A percentile compares a stretch with the other conserved stretches of the same genome.
Conservation (phyloP, 2,797 vertebrate species). For the Eulemur rubriventer region DNA sequence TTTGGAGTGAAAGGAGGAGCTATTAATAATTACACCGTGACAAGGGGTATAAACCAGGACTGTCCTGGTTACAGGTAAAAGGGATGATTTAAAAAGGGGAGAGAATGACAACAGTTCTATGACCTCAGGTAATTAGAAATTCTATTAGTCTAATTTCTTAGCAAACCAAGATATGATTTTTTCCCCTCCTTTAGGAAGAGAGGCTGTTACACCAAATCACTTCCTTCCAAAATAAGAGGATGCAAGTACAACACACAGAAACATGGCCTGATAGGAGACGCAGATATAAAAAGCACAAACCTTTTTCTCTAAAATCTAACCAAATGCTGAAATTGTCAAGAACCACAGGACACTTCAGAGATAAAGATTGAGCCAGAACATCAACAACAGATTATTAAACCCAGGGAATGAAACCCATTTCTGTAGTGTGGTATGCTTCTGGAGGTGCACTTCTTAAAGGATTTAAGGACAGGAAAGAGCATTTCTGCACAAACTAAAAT, state of each 20-base stretch:
- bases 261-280: not conserved
- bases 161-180: not conserved
- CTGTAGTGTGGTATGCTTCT: fast-evolving
- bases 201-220: not conserved
- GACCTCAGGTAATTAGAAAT: not conserved
- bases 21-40: not conserved
- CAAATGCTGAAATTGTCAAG: not conserved
- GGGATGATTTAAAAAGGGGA: not conserved
- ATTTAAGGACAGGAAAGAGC: not conserved
- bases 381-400: not conserved
- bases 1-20: not conserved
- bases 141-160: not conserved
- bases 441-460: not conserved
- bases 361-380: not conserved
- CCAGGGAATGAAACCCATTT: not conserved
- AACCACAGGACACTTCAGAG: not conserved
- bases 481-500: not conserved
- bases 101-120: not conserved
- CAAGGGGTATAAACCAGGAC: not conserved
- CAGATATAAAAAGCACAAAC: not conserved
- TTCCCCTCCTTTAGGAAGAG: not conserved
- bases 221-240: not conserved
- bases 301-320: not conserved
- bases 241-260: not conserved
- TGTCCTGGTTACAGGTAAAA: not conserved